Evolutionary conservation across 2,888 invertebrate species (phyloP), one percentile per base, ranked within the genome.

Genomic region (Stenoptilia bipunctidactyla): DNA sequence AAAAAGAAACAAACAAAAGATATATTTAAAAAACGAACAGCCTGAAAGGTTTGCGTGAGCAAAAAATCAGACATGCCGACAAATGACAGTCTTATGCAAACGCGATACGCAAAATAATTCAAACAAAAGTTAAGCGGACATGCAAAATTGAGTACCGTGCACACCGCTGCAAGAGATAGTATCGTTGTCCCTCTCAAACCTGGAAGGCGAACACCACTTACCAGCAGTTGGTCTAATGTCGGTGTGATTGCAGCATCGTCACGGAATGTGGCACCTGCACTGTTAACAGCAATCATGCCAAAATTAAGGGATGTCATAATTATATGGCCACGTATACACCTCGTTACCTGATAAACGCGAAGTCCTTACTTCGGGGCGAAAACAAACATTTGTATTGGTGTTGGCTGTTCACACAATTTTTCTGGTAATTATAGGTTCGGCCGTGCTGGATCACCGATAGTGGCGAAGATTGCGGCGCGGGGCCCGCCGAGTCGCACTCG

Each of bases 331-430:
- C 56, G 58, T 2, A 13, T 14, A 59, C 60, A 61, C 65, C 66
- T 70, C 60, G 68, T 68, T 71, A 66, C 56, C 50, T 52, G 61
- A 63, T 65, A 67, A 67, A 66, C 56, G 62, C 50, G 49, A 61
- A n/a, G 58, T 59, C 56, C 53, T 49, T 56, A 61, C 63, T 69
- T 51, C 56, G 56, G 64, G 66, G 70, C 68, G 68, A 71, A 76
- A 77, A 74, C 76, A 77, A 79, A 79, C 75, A 79, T 77, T 76
- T 67, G 75, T 65, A 71, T 30, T 30, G 20, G 20, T 20, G 20
- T 30, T 57, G 65, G 60, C 54, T 58, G 56, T 55, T 58, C 63
- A 52, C 63, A 55, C 63, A 52, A 58, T 20, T 12, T 4, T 9
- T 30, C n/a, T 3, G n/a, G 30, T 30, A 30, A 30, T 30, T 30